These are phyloP conservation scores for Nerophis lumbriciformis DNA, from an alignment of 2,113 vertebrate genomes.

Conservation along the genomic window DNA sequence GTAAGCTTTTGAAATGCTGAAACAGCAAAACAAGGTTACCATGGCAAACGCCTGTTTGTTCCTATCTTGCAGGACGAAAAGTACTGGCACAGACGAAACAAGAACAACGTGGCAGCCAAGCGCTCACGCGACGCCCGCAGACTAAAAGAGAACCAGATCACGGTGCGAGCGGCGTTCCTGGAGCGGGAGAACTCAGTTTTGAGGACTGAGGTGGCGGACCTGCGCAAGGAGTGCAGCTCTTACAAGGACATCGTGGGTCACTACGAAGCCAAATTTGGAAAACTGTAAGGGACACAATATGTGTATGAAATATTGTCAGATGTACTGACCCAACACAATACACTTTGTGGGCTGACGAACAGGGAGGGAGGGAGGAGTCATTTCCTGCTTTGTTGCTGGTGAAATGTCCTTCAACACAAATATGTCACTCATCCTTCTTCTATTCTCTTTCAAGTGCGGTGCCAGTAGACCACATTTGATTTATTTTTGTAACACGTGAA, in stretches of 20 bases:
- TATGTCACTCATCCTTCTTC: constrained; percentile 34
- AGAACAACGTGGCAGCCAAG: constrained; percentile 94
- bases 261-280: constrained; percentile 86
- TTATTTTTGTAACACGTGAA: constrained; percentile 30
- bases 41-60: not conserved
- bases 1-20: too few relatives aligned
- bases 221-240: constrained; percentile 86
- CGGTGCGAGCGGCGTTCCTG: constrained; percentile 90
- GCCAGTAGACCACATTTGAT: constrained; percentile 47
- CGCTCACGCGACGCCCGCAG: constrained; percentile 91
- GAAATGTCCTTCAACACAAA: not conserved
- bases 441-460: constrained; percentile 63
- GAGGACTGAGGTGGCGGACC: constrained; percentile 86
- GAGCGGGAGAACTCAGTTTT: constrained; percentile 92
- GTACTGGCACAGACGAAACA: constrained; percentile 92
- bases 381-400: not conserved
- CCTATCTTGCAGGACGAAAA: constrained; percentile 80
- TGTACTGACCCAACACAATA: not conserved
- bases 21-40: too few relatives aligned
- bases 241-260: constrained; percentile 82
- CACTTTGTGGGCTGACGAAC: not conserved
- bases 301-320: not conserved
- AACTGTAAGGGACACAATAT: constrained; percentile 77
- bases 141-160: constrained; percentile 97
- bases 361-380: not conserved